Evolutionary conservation across 2,113 vertebrate genomes (phyloP), one percentile per base, ranked within the genome.

Genomic region (Hydropotes inermis): DNA sequence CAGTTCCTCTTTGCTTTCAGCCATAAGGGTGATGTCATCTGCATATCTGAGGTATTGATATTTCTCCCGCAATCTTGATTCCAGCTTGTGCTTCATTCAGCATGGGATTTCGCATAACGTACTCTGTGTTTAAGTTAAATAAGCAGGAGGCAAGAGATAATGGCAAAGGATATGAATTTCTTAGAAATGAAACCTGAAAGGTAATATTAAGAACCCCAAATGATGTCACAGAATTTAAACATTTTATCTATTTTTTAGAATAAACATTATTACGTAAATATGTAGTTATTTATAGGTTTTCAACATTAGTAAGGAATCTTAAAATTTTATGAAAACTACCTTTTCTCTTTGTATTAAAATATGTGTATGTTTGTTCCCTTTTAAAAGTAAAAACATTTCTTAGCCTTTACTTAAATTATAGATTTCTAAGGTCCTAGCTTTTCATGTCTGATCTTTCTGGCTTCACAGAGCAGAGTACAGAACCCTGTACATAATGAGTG

Each of bases 261-360:
- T 92, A 89, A 85, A 52, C 11, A 61, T 60, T n/a, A 89, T 57
- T 81, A 30, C 9, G 2, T 89, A 81, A 50, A 74, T 83, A 84
- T 21, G 36, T 88, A 81, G 52, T 87, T 57, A 50, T 52, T 79
- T 52, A 81, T 36, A 94, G 55, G 25, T 64, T 95, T 95, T 82
- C 52, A 92, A 13, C 4, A n/a, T 83, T 45, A 87, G 30, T 81
- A 83, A 60, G 50, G n/a, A 88, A 60, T 84, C 84, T 88, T 81
- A 95, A 47, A 43, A 89, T 79, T 88, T 17, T 1, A 47, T 23
- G 52, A 88, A 96, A 81, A 74, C 47, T 60, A 19, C 43, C 43
- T 88, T 85, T 89, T 92, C 50, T 91, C 61, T 67, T 89, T 91
- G 58, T 93, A 17, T 97, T 94, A 36, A 96, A 74, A 30, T 50